Conservation (phyloP, 2,113 vertebrate genomes). For the Ptilonorhynchus violaceus region DNA sequence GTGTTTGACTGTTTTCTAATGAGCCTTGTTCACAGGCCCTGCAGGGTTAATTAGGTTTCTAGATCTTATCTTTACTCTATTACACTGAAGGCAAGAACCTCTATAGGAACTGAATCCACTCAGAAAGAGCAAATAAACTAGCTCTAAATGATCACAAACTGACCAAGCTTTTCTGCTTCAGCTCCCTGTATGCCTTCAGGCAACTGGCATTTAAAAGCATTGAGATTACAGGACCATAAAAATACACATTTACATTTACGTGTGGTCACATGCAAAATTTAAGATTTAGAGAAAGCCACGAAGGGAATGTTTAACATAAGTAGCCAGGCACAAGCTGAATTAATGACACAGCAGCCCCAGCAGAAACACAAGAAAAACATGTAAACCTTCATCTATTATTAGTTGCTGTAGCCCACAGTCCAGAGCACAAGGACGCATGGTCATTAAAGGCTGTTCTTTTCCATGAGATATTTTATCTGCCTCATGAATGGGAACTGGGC, state of each 20-base stretch:
- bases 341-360: conserved; percentile 64
- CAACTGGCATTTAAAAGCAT: conserved; percentile 65
- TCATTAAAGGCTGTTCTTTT: conserved; percentile 38
- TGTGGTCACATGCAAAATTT: conserved; percentile 77
- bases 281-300: conserved; percentile 70
- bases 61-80: conserved; percentile 59
- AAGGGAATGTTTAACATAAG: conserved; percentile 70
- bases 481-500: neutral
- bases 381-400: conserved; percentile 62
- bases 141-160: conserved; percentile 82
- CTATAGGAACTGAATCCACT: conserved; percentile 59
- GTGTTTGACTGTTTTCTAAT: conserved; percentile 58
- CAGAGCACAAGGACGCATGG: conserved; percentile 7
- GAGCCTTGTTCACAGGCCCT: conserved; percentile 54
- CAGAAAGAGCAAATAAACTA: conserved; percentile 76
- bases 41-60: conserved; percentile 65
- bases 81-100: conserved; percentile 51
- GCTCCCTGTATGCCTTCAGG: conserved; percentile 71
- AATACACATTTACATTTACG: conserved; percentile 77
- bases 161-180: conserved; percentile 73
- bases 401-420: conserved; percentile 29
- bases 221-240: conserved; percentile 76
- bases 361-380: conserved; percentile 66
- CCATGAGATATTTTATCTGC: conserved; percentile 22
- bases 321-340: conserved; percentile 61